These are phyloP conservation scores for Nemopilema nomurai DNA, from an alignment of 30 jellyfish, hydroid and myxozoan genomes.

Conservation along the genomic window DNA sequence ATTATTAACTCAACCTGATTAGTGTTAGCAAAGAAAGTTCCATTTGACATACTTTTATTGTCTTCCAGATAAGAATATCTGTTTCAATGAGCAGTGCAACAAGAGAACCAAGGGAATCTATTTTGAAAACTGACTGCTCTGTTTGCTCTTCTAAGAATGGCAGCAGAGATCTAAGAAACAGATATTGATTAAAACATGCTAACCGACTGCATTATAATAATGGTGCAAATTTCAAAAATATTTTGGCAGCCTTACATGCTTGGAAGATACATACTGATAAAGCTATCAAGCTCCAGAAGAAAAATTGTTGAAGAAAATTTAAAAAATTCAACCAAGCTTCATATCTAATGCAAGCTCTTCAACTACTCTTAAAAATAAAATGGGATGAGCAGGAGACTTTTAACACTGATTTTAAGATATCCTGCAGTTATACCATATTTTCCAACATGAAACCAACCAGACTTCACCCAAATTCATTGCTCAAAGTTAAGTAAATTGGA, in stretches of 20 bases:
- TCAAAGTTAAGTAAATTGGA: too few species aligned
- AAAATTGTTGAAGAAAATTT: too few species aligned
- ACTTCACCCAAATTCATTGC: too few species aligned
- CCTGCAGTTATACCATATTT: too few species aligned
- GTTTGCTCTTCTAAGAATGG: constrained; percentile 5
- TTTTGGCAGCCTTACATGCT: neutral
- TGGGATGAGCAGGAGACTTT: too few species aligned
- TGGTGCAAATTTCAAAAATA: neutral
- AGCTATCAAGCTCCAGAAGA: too few species aligned
- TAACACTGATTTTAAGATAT: too few species aligned
- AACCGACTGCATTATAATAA: neutral
- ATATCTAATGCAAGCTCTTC: too few species aligned
- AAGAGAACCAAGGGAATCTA: constrained; percentile 33
- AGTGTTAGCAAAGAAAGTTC: neutral
- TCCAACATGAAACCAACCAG: too few species aligned
- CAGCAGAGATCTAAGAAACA: constrained; percentile 23
- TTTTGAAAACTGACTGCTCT: constrained; percentile 9
- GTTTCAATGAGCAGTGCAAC: constrained; percentile 39
- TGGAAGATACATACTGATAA: neutral
- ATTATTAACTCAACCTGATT: neutral
- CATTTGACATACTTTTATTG: constrained; percentile 3
- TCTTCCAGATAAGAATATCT: constrained; percentile 42
- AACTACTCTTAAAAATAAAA: too few species aligned
- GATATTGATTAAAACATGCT: neutral
- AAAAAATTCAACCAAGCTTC: too few species aligned